Conservation (phyloP, 1,140 invertebrate species). For the Zaprionus ornatus region DNA sequence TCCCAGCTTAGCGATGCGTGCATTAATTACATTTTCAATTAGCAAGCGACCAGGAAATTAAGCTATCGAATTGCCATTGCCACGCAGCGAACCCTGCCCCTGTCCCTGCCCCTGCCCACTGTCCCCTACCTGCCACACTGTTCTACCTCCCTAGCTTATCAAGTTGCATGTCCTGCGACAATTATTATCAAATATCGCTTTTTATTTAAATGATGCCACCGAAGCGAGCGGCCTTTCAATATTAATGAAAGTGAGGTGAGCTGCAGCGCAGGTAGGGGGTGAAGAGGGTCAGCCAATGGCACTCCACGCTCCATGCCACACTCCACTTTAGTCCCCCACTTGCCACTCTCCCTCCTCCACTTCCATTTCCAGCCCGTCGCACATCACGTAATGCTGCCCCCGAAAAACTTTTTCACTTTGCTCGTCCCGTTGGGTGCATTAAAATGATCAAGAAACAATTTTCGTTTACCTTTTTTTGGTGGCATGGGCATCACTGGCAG, state of each 20-base stretch:
- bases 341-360: not conserved
- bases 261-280: not conserved
- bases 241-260: conserved; percentile 68
- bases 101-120: not conserved
- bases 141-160: conserved; percentile 21
- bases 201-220: conserved; percentile 74
- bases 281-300: too few species aligned
- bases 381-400: conserved; percentile 66
- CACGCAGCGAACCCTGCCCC: not conserved
- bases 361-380: conserved; percentile 44
- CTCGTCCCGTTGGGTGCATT: conserved; percentile 73
- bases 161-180: conserved; percentile 77
- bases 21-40: conserved; percentile 83
- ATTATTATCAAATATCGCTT: conserved; percentile 81
- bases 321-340: conserved; percentile 12
- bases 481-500: conserved; percentile 8
- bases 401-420: conserved; percentile 70
- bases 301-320: not conserved
- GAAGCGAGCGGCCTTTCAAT: conserved; percentile 52
- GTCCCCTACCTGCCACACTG: not conserved
- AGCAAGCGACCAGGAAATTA: conserved; percentile 69
- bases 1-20: conserved; percentile 60
- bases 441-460: conserved; percentile 83
- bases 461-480: conserved; percentile 72
- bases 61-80: conserved; percentile 75